A percentile compares a stretch with the other conserved stretches of the same genome.
Conservation (phyloP, 2,888 invertebrate genomes). For the Tinea semifulvella region DNA sequence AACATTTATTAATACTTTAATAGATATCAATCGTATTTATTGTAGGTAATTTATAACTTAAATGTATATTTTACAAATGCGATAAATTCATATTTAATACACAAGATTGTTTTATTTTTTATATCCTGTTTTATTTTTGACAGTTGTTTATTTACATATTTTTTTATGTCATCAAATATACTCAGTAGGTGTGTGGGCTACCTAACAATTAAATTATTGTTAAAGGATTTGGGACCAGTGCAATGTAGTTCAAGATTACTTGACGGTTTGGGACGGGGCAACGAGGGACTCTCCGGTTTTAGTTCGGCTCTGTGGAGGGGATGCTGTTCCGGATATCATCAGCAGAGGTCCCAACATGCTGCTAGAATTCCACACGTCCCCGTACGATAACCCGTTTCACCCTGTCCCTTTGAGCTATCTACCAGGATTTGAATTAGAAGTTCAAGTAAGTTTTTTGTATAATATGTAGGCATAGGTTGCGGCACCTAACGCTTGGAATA, state of each 20-base stretch:
- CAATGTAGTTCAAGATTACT: slow-evolving; percentile 82
- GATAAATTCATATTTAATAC: no score
- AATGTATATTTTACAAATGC: no score
- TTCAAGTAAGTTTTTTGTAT: slow-evolving; percentile 67
- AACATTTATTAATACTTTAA: no score
- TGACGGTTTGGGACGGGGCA: slow-evolving; percentile 83
- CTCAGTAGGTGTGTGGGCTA: no score
- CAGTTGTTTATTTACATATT: no score
- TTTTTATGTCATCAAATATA: no score
- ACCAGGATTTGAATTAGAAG: slow-evolving; percentile 84
- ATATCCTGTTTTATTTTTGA: neutral
- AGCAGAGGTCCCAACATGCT: slow-evolving; percentile 81
- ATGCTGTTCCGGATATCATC: slow-evolving; percentile 81
- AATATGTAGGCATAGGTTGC: no score
- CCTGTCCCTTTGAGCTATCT: slow-evolving; percentile 80
- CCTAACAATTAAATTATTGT: slow-evolving; percentile 17
- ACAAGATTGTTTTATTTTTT: neutral
- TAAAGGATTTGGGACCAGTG: slow-evolving; percentile 83
- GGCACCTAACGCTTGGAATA: no score
- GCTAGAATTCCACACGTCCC: slow-evolving; percentile 82
- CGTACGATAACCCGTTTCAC: slow-evolving; percentile 84
- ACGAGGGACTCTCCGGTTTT: slow-evolving; percentile 75
- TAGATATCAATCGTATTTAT: no score
- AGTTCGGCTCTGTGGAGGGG: slow-evolving; percentile 83
- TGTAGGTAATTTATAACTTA: no score